Base-by-base conservation (phyloP, 2,113 vertebrate genomes). In the Spermophilus dauricus region DNA sequence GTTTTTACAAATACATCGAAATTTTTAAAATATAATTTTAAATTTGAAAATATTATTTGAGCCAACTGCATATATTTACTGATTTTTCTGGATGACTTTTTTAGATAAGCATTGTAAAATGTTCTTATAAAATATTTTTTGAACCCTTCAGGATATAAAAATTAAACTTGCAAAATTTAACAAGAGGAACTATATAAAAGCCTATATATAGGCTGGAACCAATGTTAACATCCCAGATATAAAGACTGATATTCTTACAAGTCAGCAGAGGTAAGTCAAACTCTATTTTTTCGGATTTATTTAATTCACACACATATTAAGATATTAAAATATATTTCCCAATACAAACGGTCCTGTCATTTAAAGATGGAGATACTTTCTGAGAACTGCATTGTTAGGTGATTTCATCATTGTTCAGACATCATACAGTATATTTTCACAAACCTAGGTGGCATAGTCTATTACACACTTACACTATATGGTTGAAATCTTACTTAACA, bases 91-190 rank as follows among this genome's bases (percentile, higher is more conserved):
- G 7, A 28, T 58, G 9, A 22, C 39, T 13, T 86, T 95, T 89
- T 82, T 56, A 83, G 45, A 7, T 61, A 86, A 10, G 8, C 17
- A 78, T 39, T 94, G 53, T 78, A 30, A 89, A 95, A 86, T 39
- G 53, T 45, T 76, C 76, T 82, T 72, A 56, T 65, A 95, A 86
- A 91, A 51, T 26, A 7, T 72, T 92, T 67, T 70, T 65, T 91
- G 17, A 81, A 14, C 4, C 39, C 39, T 56, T 82, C 28, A 65
- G 91, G 85, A 76, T 86, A 42, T 0, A 88, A 76, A 86, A 39
- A 32, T 48, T 65, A 83, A 78, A 63, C 13, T 56, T 70, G 9
- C 6, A 76, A 80, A 56, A 63, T 90, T 95, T 87, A 95, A 86
- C 37, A 83, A 70, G 34, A 48, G 28, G 65, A 86, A 32, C 45